Base-by-base conservation (phyloP, 1,140 invertebrate genomes). In the Neotoxoptera formosana region DNA sequence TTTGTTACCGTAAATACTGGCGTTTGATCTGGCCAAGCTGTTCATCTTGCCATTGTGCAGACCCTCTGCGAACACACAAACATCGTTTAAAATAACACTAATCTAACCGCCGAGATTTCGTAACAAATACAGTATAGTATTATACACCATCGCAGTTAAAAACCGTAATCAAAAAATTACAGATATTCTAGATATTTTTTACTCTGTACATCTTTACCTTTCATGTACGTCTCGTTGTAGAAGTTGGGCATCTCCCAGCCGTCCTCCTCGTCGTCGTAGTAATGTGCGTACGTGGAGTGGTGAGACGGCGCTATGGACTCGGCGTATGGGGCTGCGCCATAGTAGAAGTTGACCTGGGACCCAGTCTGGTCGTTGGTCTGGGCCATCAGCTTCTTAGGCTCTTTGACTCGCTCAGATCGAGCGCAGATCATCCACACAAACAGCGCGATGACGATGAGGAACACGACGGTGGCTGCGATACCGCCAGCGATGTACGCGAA, bases 231-330 rank as follows among this genome's bases (percentile, higher is more conserved):
- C 96, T 99, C 98, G 95, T 99, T 99, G 95, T 99, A 99, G 95
- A 99, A 99, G 95, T 99, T 99, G 0, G 98, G 98, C 98, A 99
- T 99, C 95, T 99, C 98, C 98, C 98, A 99, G 25, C 98, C 98
- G 94, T 99, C 98, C 95, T 99, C 98, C 95, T 99, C 98, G 94
- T 98, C 98, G 95, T 98, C 98, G 94, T 99, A 99, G 95, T 99
- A 99, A 95, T 99, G 98, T 34, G 98, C 98, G 95, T 99, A 99
- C 0, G 98, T 99, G 67, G 98, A 98, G 95, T 99, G 98, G 95
- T 99, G 98, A 2, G 98, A 99, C 0, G 98, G 98, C 0, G 98
- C 98, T 94, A 99, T 99, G 51, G 97, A 98, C 95, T 99, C 98
- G 45, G 98, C 98, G 95, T 99, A 99, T 0, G 98, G 98, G 6